A percentile compares a stretch with the other conserved stretches of the same genome.
phyloP scores from a whole-genome alignment of 2,797 vertebrate species.

The Glossophaga mutica region DNA sequence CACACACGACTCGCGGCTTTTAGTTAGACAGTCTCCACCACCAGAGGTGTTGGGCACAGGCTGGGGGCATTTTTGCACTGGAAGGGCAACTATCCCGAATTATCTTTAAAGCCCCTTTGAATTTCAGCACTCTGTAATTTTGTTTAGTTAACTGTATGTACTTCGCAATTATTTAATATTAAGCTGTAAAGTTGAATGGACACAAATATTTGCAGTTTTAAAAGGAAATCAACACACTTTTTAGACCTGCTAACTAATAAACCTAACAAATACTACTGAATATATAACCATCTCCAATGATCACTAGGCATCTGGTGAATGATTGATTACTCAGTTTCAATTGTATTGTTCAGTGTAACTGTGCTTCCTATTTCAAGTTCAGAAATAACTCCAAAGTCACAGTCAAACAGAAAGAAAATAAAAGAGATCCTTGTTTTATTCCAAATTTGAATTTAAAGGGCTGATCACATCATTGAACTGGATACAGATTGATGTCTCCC shows the following conservation, averaged over 20 bases:
- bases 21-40: not conserved
- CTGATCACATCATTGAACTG: not conserved
- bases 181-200: not conserved
- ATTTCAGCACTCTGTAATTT: not conserved
- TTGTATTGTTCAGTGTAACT: conserved; percentile 29
- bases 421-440: conserved; percentile 38
- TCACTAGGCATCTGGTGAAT: not conserved
- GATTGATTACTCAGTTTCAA: conserved; percentile 11
- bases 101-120: conserved; percentile 15
- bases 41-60: not conserved
- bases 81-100: conserved; percentile 11
- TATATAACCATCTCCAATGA: conserved; percentile 18
- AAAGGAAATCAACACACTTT: conserved; percentile 12
- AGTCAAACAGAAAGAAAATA: conserved; percentile 21
- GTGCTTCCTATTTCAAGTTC: conserved; percentile 35
- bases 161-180: conserved; percentile 37
- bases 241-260: conserved; percentile 14
- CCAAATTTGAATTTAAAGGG: conserved; percentile 48
- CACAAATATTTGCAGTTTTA: not conserved
- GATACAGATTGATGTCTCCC: not conserved
- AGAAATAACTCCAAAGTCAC: conserved; percentile 47
- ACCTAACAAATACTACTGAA: conserved; percentile 20
- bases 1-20: not conserved
- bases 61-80: not conserved
- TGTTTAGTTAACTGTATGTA: not conserved